phyloP scores from a whole-genome alignment of 92 coral and sea anemone species.

The Palythoa grandis region DNA sequence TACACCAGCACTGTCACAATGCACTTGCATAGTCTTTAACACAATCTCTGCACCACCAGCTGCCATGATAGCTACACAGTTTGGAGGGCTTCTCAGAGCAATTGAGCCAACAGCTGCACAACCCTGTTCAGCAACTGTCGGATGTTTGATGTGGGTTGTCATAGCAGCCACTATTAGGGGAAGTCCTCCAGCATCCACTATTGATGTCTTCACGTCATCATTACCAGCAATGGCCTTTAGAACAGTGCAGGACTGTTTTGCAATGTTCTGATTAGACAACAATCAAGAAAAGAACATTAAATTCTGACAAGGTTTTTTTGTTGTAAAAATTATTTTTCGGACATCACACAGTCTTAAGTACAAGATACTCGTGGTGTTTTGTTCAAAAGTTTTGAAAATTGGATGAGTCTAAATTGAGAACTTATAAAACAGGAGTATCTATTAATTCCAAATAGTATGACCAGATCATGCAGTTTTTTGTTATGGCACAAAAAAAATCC shows the following conservation, averaged over 20 bases:
- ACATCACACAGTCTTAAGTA: too few species aligned
- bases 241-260: slow-evolving; percentile 82
- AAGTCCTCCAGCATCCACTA: slow-evolving; percentile 80
- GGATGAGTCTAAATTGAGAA: too few species aligned
- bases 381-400: too few species aligned
- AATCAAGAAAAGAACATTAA: neutral
- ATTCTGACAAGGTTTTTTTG: neutral
- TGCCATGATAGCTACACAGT: slow-evolving; percentile 73
- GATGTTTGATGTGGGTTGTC: slow-evolving; percentile 80
- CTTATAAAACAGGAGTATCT: too few species aligned
- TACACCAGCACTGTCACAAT: slow-evolving; percentile 63
- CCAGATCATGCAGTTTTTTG: too few species aligned
- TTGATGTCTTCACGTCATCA: slow-evolving; percentile 86
- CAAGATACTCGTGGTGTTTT: too few species aligned
- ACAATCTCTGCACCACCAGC: slow-evolving; percentile 84
- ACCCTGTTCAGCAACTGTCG: slow-evolving; percentile 86
- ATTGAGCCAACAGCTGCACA: slow-evolving; percentile 87
- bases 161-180: slow-evolving; percentile 78
- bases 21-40: slow-evolving; percentile 86
- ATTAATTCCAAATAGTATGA: too few species aligned
- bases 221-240: slow-evolving; percentile 82
- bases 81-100: slow-evolving; percentile 72
- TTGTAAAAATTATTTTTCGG: neutral
- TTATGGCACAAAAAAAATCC: too few species aligned
- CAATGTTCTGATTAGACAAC: slow-evolving; percentile 62